Evolutionary conservation across 1,140 invertebrate genomes (phyloP), one percentile per base, ranked within the genome.

Genomic region (Dryas iulia): DNA sequence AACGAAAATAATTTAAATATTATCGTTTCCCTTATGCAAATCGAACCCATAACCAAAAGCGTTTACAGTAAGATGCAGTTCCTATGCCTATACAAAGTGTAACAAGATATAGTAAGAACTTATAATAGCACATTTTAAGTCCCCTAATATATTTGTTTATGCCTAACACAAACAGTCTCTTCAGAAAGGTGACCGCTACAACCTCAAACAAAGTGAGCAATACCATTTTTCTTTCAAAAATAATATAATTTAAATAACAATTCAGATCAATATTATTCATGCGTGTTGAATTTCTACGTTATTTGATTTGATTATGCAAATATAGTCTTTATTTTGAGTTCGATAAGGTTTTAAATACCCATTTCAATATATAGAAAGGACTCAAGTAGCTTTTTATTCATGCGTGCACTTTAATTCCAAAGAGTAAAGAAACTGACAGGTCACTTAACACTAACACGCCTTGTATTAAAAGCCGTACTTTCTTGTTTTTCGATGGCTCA

Each of bases 391-490:
- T 39, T 39, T 39, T 39, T 39, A 39, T 63, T 53, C 47, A 21
- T 64, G 54, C 61, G 61, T 56, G 61, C 61, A 33, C 30, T 52
- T 24, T 64, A 56, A 64, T 56, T 35, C 53, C 25, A 56, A 64
- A 14, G 28, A 33, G 54, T 64, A 56, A 18, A 54, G 53, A 63
- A 64, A 57, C 28, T 64, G 61, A 64, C 61, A 56, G 61, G 52
- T 64, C 47, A 64, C 61, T 64, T 64, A 64, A 52, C 60, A 62
- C 39, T 58, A 28, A 59, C 33, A 59, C 31, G 58, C 58, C 35
- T 59, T n/a, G 31, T n/a, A 33, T 11, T 59, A 31, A 35, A 39
- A 6, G 12, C 21, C n/a, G 21, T 63, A 26, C 7, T 53, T 31
- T 63, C 25, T 54, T 54, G 25, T 62, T 21, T 54, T n/a, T 18